phyloP scores from a whole-genome alignment of 2,113 vertebrate genomes.

The Rhegmatorhina hoffmannsi region DNA sequence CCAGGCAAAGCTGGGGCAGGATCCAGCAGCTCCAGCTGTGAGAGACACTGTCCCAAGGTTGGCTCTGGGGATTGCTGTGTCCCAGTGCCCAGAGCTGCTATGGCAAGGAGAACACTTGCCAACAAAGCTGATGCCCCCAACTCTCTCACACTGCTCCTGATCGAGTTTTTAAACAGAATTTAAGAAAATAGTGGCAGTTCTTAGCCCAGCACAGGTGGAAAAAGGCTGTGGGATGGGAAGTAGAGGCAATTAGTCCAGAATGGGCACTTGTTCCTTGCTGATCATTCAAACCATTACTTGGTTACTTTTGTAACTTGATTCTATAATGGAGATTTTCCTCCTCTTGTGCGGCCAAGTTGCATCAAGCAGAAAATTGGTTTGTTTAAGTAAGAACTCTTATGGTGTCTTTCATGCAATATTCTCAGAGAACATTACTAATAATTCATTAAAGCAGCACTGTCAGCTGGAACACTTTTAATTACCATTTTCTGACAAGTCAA shows the following conservation, averaged over 20 bases:
- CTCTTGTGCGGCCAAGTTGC: neutral
- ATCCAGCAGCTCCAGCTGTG: neutral
- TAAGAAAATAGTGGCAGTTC: neutral
- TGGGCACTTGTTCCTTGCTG: neutral
- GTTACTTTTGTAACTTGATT: neutral
- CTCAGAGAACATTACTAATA: constrained; percentile 31
- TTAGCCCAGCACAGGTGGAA: neutral
- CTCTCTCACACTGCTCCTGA: neutral
- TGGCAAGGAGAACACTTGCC: neutral
- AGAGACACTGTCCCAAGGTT: neutral
- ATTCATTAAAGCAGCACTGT: constrained; percentile 61
- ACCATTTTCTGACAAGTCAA: constrained; percentile 49
- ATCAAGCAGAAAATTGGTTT: constrained; percentile 47
- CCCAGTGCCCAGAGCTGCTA: neutral
- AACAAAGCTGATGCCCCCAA: neutral
- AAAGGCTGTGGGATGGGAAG: neutral
- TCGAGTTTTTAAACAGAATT: neutral
- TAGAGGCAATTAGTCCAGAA: accelerated
- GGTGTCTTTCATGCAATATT: neutral
- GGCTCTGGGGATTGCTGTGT: neutral
- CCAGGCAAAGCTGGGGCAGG: neutral
- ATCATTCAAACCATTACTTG: neutral
- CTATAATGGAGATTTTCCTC: neutral
- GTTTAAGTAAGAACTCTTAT: constrained; percentile 27
- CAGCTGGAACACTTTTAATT: constrained; percentile 55